Evolutionary conservation across 2,888 invertebrate genomes (phyloP), one percentile per base, ranked within the genome.

Genomic region (Sialis lutaria): DNA sequence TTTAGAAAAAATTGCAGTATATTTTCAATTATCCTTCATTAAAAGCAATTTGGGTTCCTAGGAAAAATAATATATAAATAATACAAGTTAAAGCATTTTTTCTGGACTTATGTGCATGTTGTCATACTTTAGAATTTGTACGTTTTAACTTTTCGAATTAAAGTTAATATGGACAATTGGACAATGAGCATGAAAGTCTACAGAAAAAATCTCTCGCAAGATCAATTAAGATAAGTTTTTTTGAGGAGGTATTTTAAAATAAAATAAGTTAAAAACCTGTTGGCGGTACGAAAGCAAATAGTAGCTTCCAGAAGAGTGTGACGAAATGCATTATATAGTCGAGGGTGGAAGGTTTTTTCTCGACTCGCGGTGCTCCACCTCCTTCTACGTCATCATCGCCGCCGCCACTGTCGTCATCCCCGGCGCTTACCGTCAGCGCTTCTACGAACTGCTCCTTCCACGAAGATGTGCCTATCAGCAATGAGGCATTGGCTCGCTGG

Each of bases 371-470:
- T 31, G 72, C 77, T 46, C 75, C 74, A 46, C 75, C 74, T 41
- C 65, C 67, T 41, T 55, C 60, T 44, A 51, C 54, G 6, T 22
- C 46, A 33, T 68, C 72, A 12, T 69, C 70, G 35, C 70, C 73
- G 48, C 72, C 74, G 79, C 93, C 93, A 4, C 61, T 67, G n/a
- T 66, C 70, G 35, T 70, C 73, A 48, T 73, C 74, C 79, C 93
- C 93, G 59, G 91, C 79, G 60, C 82, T 88, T 45, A 97, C 95
- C 40, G 92, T 92, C 53, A 98, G 70, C 37, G 97, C 98, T 67
- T 97, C 97, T 58, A 86, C 73, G 64, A 98, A 98, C 68, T 99
- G 98, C 61, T 99, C 98, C 64, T 86, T 89, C 98, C 98, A 98
- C 1, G 95, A 92, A n/a, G 92, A 92, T 12, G 97, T 95, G 50